A percentile compares a stretch with the other conserved stretches of the same genome.
Conservation (phyloP, 2,113 vertebrate genomes). For the Trachemys scripta region DNA sequence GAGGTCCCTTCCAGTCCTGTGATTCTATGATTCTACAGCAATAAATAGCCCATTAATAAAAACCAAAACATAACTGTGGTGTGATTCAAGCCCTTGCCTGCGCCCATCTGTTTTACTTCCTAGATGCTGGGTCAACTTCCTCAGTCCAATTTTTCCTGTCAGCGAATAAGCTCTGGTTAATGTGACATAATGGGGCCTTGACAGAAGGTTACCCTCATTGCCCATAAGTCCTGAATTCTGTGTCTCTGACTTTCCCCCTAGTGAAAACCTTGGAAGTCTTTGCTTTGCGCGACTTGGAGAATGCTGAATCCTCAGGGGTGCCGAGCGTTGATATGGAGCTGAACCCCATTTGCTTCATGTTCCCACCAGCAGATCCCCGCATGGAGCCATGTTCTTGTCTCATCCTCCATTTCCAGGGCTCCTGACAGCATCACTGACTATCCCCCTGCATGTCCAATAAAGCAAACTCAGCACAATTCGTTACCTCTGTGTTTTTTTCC, state of each 20-base stretch:
- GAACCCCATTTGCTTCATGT: background rate
- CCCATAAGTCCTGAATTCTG: background rate
- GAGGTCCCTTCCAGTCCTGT: no score
- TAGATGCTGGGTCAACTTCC: background rate
- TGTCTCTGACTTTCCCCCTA: background rate
- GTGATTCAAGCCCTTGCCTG: background rate
- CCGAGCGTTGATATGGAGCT: background rate
- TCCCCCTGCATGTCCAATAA: background rate
- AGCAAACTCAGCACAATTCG: background rate
- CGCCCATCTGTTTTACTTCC: background rate
- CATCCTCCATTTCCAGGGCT: background rate
- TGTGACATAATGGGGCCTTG: background rate
- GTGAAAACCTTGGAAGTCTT: background rate
- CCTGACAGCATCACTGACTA: background rate
- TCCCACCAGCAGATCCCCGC: background rate
- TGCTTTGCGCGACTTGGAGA: fast-evolving
- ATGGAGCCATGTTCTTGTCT: background rate
- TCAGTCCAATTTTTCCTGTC: background rate
- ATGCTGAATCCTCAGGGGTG: background rate
- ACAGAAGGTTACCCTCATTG: background rate
- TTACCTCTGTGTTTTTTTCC: background rate
- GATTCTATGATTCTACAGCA: no score
- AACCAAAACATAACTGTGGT: background rate
- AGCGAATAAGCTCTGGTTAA: background rate
- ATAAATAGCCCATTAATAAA: background rate